These are phyloP conservation scores for Dolichomitus sp. DNA, from an alignment of 2,888 invertebrate genomes.

Conservation along the genomic window DNA sequence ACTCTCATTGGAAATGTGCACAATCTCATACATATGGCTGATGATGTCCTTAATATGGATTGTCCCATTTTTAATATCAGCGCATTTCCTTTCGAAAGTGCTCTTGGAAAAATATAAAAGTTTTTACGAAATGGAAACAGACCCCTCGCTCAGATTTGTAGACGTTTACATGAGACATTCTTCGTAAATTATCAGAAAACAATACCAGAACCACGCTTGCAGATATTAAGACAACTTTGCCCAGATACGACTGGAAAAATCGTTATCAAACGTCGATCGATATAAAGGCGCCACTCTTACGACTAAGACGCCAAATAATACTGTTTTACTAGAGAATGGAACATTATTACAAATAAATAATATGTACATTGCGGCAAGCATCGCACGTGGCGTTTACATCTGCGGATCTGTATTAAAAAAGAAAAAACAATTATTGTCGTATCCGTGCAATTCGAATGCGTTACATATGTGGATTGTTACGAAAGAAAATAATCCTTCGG, in stretches of 20 bases:
- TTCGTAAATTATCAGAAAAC: not conserved
- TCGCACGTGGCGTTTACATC: constrained; percentile 8
- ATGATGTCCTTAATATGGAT: constrained; percentile 45
- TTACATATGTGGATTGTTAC: constrained; percentile 38
- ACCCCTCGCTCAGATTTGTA: constrained; percentile 53
- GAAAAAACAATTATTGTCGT: constrained; percentile 42
- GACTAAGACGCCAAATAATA: constrained; percentile 46
- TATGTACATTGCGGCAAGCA: constrained; percentile 16
- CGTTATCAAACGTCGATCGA: constrained; percentile 19
- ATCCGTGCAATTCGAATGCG: constrained; percentile 49
- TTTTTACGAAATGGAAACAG: constrained; percentile 39
- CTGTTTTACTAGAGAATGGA: constrained; percentile 20
- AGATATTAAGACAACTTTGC: constrained; percentile 24
- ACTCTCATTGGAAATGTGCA: constrained; percentile 53
- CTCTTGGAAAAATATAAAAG: constrained; percentile 44
- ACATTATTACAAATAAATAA: constrained; percentile 44
- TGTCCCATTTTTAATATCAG: constrained; percentile 44
- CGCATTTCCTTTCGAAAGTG: constrained; percentile 50
- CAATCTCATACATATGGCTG: constrained; percentile 54
- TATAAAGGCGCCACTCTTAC: constrained; percentile 37
- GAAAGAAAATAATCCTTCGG: not conserved
- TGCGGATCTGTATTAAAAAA: constrained; percentile 26
- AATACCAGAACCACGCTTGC: not conserved
- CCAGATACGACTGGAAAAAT: constrained; percentile 28
- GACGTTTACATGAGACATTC: constrained; percentile 25